Evolutionary conservation across 2,888 invertebrate species (phyloP), one percentile per base, ranked within the genome.

Genomic region (Venustoraphidia nigricollis): DNA sequence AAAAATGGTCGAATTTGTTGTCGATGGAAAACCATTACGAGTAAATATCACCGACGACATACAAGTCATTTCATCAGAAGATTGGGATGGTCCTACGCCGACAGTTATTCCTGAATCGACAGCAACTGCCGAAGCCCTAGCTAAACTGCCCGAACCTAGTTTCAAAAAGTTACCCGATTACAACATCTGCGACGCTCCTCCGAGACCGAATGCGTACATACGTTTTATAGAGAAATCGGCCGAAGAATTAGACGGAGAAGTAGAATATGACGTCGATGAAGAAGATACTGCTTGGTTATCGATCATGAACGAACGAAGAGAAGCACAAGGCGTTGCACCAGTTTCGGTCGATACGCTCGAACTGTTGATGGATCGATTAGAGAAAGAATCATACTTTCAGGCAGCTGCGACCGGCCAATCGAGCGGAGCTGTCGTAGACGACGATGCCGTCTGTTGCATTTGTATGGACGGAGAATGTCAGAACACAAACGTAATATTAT

Each of bases 391-490:
- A 1, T 92, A 91, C 65, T 95, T 95, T 64, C 91, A 92, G 67
- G 82, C 81, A 17, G 73, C 80, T 9, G 81, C 81, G 60, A 84
- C 70, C 59, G 85, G 79, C 38, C 79, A 76, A 62, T 78, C 67
- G 60, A 65, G 65, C 47, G 78, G 84, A 13, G 83, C 86, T 0
- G 85, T 91, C 1, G 89, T 90, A 8, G 96, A 96, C 59, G 96
- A 96, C 60, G 96, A 97, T 69, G 97, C 97, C 0, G 95, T 97
- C 0, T 98, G 98, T 63, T 95, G 94, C 61, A 96, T 98, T 57
- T 98, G 98, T 64, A 88, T 92, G 81, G 97, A 98, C 60, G 97
- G 96, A 2, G 97, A 97, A 65, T 97, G 96, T 65, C 92, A 96
- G 66, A 97, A 97, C 67, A 92, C 92, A 46, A 98, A 98, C 66